Conservation (phyloP, 1,140 invertebrate genomes). For the Cataglyphis hispanica region DNA sequence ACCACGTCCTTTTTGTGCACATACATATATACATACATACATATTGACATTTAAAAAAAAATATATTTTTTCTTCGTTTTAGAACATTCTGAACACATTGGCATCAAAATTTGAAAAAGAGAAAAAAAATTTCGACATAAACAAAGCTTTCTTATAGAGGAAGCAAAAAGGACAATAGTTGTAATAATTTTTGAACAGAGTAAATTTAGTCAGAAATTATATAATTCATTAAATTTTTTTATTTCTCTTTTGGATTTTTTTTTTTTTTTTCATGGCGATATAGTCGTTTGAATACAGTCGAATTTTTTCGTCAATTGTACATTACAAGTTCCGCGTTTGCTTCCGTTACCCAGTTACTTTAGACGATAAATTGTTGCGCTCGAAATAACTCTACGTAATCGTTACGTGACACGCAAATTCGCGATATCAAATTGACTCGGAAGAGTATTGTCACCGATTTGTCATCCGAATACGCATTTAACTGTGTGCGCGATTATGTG, state of each 20-base stretch:
- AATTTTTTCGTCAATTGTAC: constrained; percentile 9
- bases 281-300: neutral
- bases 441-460: constrained; percentile 63
- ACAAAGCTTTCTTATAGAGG: too few species aligned
- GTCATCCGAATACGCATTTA: constrained; percentile 62
- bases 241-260: neutral
- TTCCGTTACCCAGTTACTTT: neutral
- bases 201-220: neutral
- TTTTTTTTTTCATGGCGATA: neutral
- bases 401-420: constrained; percentile 69
- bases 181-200: neutral
- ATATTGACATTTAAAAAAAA: too few species aligned
- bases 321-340: constrained; percentile 8
- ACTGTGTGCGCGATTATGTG: constrained; percentile 54
- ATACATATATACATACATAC: too few species aligned
- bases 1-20: too few species aligned
- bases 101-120: too few species aligned
- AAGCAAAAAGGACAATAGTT: neutral
- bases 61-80: too few species aligned
- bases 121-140: too few species aligned
- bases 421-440: constrained; percentile 41
- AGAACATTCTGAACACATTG: too few species aligned
- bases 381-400: constrained; percentile 49
- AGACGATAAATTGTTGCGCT: constrained; percentile 6
- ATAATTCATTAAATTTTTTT: neutral